A percentile compares a stretch with the other conserved stretches of the same genome.
Evolutionary conservation across 1,140 invertebrate genomes (phyloP).

Genomic region (Aethina tumida): DNA sequence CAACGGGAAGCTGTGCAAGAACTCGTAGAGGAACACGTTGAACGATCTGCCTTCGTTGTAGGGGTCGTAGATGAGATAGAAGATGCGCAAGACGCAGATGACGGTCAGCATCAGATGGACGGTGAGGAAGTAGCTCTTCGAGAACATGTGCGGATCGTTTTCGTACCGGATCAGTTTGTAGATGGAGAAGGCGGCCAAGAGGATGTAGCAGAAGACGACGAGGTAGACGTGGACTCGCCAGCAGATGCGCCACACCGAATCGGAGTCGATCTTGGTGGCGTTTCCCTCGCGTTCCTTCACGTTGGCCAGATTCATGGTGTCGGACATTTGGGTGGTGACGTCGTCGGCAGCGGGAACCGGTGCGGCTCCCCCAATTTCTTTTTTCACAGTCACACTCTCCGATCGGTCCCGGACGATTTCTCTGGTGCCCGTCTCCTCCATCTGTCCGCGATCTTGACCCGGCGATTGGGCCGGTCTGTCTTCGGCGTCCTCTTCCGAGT

Average conservation of each 20-base stretch:
- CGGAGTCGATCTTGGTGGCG: conserved; percentile 24
- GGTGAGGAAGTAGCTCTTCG: conserved; percentile 73
- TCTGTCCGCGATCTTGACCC: no score
- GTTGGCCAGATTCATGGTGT: conserved; percentile 31
- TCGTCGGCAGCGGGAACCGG: conserved; percentile 20
- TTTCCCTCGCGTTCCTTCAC: conserved; percentile 27
- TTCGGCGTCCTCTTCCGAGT: conserved; percentile 3
- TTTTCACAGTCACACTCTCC: conserved; percentile 21
- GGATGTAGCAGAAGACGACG: conserved; percentile 68
- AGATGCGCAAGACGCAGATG: conserved; percentile 69
- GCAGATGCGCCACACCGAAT: conserved; percentile 62
- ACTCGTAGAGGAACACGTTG: conserved; percentile 65
- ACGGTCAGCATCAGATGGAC: conserved; percentile 70
- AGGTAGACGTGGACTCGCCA: conserved; percentile 86
- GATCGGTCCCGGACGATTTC: no score
- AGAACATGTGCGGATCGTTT: conserved; percentile 67
- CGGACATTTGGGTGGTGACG: conserved; percentile 31
- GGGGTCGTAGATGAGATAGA: conserved; percentile 81
- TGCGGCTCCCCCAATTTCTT: conserved; percentile 25
- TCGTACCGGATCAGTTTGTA: conserved; percentile 73
- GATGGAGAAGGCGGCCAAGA: conserved; percentile 71
- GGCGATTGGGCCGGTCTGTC: conserved; percentile 6
- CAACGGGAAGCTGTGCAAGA: conserved; percentile 72
- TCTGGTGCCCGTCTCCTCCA: conserved; percentile 12
- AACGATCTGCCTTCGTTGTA: conserved; percentile 74